Evolutionary conservation across 1,140 invertebrate species (phyloP).

Genomic region (Bombus soroeensis): DNA sequence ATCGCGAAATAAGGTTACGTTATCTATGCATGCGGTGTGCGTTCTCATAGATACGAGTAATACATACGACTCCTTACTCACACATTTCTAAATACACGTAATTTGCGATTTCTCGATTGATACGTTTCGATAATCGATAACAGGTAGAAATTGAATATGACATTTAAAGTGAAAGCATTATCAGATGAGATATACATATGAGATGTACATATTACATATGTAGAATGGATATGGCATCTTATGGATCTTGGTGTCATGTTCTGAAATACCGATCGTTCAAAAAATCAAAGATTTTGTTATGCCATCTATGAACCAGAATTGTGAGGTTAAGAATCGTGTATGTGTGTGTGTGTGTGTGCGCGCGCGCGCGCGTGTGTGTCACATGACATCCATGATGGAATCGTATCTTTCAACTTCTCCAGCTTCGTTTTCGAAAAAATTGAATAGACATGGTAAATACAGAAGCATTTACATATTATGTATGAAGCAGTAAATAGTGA

Average conservation of each 20-base stretch:
- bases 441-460: no score
- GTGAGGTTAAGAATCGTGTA: neutral
- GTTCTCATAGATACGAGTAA: neutral
- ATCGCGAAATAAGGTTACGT: conserved; percentile 39
- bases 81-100: neutral
- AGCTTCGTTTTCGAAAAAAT: no score
- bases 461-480: no score
- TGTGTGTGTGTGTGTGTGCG: no score
- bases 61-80: neutral
- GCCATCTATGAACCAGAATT: no score
- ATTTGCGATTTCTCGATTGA: neutral
- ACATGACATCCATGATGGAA: no score
- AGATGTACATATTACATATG: neutral
- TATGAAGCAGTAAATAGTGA: neutral
- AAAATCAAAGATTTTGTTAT: no score
- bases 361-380: no score
- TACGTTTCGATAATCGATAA: conserved; percentile 8
- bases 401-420: no score
- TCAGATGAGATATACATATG: no score
- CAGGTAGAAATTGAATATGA: neutral
- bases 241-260: neutral
- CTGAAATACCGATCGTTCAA: no score
- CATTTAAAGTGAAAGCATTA: no score
- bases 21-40: conserved; percentile 11
- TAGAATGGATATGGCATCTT: neutral